Evolutionary conservation across 2,113 vertebrate species (phyloP).

Genomic region (Nematolebias whitei): DNA sequence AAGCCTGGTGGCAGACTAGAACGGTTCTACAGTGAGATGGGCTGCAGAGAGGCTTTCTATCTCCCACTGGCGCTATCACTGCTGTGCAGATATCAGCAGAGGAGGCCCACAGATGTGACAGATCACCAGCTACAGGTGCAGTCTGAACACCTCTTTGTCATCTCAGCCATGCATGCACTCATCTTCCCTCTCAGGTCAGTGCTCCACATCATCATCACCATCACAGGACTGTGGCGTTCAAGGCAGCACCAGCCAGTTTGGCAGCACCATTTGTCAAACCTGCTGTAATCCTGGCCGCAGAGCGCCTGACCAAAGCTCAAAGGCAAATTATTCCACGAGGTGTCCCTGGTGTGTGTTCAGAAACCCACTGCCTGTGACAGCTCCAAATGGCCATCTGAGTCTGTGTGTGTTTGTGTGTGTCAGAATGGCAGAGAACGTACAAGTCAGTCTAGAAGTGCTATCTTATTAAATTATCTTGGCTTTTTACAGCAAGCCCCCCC

Average conservation of each 20-base stretch:
- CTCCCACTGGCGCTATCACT: constrained; percentile 16
- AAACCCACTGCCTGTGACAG: constrained; percentile 47
- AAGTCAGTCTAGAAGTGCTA: constrained; percentile 48
- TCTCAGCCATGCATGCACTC: constrained; percentile 31
- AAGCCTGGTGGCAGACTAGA: constrained; percentile 3
- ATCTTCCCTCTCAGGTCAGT: constrained; percentile 33
- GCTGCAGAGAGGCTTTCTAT: constrained; percentile 11
- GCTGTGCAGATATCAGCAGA: constrained; percentile 20
- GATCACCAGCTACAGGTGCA: constrained; percentile 39
- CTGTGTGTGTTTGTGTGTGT: neutral
- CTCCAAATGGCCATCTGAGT: constrained; percentile 54
- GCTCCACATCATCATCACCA: constrained; percentile 30
- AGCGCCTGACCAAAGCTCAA: constrained; percentile 64
- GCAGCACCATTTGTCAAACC: constrained; percentile 61
- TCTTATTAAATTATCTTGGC: constrained; percentile 72
- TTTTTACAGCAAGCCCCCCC: constrained; percentile 61
- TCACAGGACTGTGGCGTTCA: constrained; percentile 20
- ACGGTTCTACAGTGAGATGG: constrained; percentile 1
- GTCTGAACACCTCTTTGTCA: constrained; percentile 27
- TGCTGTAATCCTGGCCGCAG: constrained; percentile 37
- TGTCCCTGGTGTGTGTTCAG: constrained; percentile 30
- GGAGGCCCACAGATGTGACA: constrained; percentile 28
- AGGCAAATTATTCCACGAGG: constrained; percentile 49
- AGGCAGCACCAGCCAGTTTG: constrained; percentile 23
- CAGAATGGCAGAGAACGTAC: neutral